Evolutionary conservation across 2,888 invertebrate genomes (phyloP), one percentile per base, ranked within the genome.

Genomic region (Zhuqinia jingwanae): DNA sequence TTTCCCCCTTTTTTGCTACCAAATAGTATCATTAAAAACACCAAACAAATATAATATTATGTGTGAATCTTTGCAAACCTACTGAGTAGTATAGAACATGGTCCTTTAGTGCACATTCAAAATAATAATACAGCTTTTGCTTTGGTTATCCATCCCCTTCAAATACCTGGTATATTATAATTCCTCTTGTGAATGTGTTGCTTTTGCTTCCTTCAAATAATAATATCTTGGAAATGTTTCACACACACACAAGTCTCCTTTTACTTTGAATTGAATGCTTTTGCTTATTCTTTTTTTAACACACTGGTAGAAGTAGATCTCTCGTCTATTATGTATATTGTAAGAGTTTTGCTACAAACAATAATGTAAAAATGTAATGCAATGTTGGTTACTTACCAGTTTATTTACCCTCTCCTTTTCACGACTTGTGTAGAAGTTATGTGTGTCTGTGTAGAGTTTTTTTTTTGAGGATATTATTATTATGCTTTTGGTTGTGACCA

Each of bases 161-260:
- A 76, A 86, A 86, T 86, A 86, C 86, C 86, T 85, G 85, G 75
- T 85, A 80, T 80, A 84, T 85, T 79, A 86, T 86, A 76, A 86
- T 86, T 80, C 80, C 86, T 76, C 86, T 86, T 79, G 70, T 79
- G 85, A 60, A 47, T 85, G 79, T 78, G 78, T 70, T 70, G 63
- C 47, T 30, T 68, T 80, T 75, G 76, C 86, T 86, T 86, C 86
- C 86, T 86, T 86, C 80, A 79, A 86, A 81, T 86, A 80, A 79
- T 85, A 85, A 86, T 86, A 78, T 85, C 80, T 80, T 86, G 86
- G 86, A 86, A 86, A 86, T 86, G 86, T 86, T 86, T 86, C 78
- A 85, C 73, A 79, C 85, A 78, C 60, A 70, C 79, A 79, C 56
- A 78, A 78, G 78, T 78, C 78, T 63, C 56, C 78, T 85, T 70